Conservation (phyloP, 2,113 vertebrate species). For the pig (Sus scrofa) region T2T-Sscrofa CM000824.6:78020501-78021000, state of each 20-base stretch:
- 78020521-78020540: neutral
- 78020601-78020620: fast-evolving
- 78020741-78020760: neutral
- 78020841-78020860: neutral
- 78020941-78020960: neutral
- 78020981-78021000: neutral
- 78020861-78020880: neutral
- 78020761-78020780: too few species aligned
- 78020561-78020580: neutral
- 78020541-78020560: neutral
- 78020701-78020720: neutral
- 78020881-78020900: neutral
- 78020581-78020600: too few species aligned
- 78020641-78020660: neutral
- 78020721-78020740: neutral
- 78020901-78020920: neutral
- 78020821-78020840: neutral
- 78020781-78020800: neutral
- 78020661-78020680: neutral
- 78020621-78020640: neutral
- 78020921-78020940: neutral
- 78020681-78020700: neutral
- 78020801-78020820: neutral
- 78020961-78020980: neutral
- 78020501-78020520: neutral